These are phyloP conservation scores for Tholera decimalis DNA, from an alignment of 2,888 invertebrate species.

Conservation along the genomic window DNA sequence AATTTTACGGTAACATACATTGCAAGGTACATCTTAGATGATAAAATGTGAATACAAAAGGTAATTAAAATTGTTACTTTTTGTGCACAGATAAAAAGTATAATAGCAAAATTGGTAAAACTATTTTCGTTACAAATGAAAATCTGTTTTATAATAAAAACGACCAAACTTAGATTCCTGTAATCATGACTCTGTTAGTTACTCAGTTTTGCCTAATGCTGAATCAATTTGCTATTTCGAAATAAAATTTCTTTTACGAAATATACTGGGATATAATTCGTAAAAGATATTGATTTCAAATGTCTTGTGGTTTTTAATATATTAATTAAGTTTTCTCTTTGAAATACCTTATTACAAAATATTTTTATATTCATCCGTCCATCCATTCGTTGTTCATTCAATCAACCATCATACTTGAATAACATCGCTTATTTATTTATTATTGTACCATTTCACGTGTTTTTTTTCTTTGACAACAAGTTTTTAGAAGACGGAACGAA, in stretches of 20 bases:
- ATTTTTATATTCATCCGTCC: slow-evolving; percentile 59
- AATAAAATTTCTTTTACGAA: slow-evolving; percentile 21
- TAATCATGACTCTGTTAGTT: slow-evolving; percentile 22
- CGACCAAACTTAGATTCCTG: slow-evolving; percentile 55
- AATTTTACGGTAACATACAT: too few relatives aligned
- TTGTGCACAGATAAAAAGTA: too few relatives aligned
- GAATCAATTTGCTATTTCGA: neutral
- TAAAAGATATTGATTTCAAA: slow-evolving; percentile 10
- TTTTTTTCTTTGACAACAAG: neutral
- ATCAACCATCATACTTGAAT: slow-evolving; percentile 12
- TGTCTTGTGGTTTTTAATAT: neutral
- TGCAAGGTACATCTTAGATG: too few relatives aligned
- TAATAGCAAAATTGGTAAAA: slow-evolving; percentile 1
- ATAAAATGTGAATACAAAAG: too few relatives aligned
- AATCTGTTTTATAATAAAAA: slow-evolving; percentile 25
- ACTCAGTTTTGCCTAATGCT: slow-evolving; percentile 17
- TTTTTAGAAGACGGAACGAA: neutral
- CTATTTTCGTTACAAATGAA: neutral
- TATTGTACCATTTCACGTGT: neutral
- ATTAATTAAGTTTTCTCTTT: neutral
- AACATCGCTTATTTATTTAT: slow-evolving; percentile 2
- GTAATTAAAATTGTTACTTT: too few relatives aligned
- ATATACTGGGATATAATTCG: slow-evolving; percentile 19
- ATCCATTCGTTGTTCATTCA: slow-evolving; percentile 16
- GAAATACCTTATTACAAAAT: neutral